These are phyloP conservation scores for Dryobotodes eremita DNA, from an alignment of 2,888 invertebrate species.

Conservation along the genomic window DNA sequence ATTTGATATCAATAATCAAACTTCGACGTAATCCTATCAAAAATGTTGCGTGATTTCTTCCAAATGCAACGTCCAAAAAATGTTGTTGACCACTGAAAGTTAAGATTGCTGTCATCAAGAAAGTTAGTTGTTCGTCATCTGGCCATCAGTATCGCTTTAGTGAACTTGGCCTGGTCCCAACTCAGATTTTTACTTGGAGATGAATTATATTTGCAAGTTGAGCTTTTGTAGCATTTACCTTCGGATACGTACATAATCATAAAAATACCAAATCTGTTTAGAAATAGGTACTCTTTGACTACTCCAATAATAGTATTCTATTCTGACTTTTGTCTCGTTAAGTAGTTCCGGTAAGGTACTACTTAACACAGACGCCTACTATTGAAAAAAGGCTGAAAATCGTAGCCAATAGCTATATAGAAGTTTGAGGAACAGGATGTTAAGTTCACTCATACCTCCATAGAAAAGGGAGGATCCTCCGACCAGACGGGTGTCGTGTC, in stretches of 20 bases:
- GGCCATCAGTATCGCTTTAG: conserved; percentile 67
- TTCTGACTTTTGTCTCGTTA: not conserved
- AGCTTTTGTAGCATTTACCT: not conserved
- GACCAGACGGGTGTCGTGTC: too few species aligned
- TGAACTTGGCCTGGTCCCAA: conserved; percentile 42
- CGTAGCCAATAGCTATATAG: not conserved
- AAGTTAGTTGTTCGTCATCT: conserved; percentile 76
- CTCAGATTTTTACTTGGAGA: not conserved
- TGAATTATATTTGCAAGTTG: not conserved
- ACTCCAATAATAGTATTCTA: not conserved
- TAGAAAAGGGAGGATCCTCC: too few species aligned
- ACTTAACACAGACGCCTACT: not conserved
- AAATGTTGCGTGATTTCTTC: too few species aligned
- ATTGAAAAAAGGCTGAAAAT: not conserved
- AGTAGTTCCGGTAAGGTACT: not conserved
- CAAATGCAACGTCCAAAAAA: conserved; percentile 53
- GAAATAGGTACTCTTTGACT: not conserved
- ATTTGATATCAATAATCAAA: too few species aligned
- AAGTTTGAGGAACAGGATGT: too few species aligned
- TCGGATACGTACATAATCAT: not conserved
- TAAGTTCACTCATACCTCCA: too few species aligned
- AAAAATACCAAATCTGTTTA: not conserved
- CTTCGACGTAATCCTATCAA: too few species aligned
- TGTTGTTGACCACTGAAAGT: conserved; percentile 70
- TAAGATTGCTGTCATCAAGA: conserved; percentile 81